Evolutionary conservation across 2,888 invertebrate genomes (phyloP), one percentile per base, ranked within the genome.

Genomic region (Lepetodrilus schrolli): DNA sequence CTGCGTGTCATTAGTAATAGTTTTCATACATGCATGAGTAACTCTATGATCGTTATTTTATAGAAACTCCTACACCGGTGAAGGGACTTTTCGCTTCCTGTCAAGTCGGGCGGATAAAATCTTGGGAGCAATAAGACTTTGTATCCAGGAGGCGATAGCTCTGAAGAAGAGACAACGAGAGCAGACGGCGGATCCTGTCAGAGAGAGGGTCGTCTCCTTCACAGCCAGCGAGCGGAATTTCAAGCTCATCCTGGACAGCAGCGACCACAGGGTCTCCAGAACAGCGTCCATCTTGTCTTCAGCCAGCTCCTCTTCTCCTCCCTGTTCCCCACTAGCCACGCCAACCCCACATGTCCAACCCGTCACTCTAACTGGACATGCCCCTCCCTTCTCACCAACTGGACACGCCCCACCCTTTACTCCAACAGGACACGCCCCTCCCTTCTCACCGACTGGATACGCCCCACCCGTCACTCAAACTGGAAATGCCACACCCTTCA

Each of bases 21-120:
- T n/a, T n/a, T n/a, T n/a, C n/a, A n/a, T n/a, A n/a, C n/a, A n/a
- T n/a, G n/a, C n/a, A n/a, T n/a, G n/a, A n/a, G n/a, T n/a, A n/a
- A n/a, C n/a, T n/a, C n/a, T n/a, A n/a, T n/a, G n/a, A n/a, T 37
- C 23, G 4, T 70, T 70, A 10, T 34, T n/a, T 81, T 81, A 30
- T 78, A 84, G 84, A 38, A 82, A 78, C 74, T 82, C 83, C 20
- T 78, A 80, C 50, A 81, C 80, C 70, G 83, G 84, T 7, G 83
- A 84, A 43, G 84, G 82, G 1, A 76, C 68, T 1, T 84, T 83
- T 48, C 77, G 79, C 48, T 84, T 84, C 66, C 73, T 73, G 66
- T 77, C 83, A 3, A 74, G 74, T 1, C 72, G 72, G 10, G 82
- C 81, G 8, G 66, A 75, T 0, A 73, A 76, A 0, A 84, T 84